Base-by-base conservation (phyloP, 64 coral and sea anemone species). In the Trachythela sp. region DNA sequence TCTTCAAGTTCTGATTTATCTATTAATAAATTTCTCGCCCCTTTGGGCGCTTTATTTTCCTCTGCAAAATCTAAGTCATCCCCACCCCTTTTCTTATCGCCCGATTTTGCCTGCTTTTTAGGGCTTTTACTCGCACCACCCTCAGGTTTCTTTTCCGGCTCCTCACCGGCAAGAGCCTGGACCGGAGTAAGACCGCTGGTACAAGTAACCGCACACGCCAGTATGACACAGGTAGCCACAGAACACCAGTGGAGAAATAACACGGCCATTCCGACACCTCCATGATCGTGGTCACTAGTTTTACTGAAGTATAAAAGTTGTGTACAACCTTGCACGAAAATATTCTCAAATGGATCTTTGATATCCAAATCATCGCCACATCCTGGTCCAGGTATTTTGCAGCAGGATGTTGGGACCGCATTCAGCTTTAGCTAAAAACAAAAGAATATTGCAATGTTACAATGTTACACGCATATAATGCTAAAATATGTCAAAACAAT, bases 271-370 rank as follows among this genome's bases (percentile, higher is more conserved):
- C 75, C 75, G 6, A 80, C 27, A 9, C 75, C 75, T 15, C 75
- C 75, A 39, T 80, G 75, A 80, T 37, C 2, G 8, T 14, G 37
- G 34, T 37, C 37, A 35, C 75, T 80, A 34, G 31, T 39, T 36
- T 80, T 80, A 30, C 15, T 80, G 75, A 80, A 80, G 75, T 80
- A 80, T 39, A 80, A 30, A 20, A 80, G 75, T 30, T 35, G 30
- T 20, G 75, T 80, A 36, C 75, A 80, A 35, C 75, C 75, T 80
- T 80, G 75, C 15, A 80, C 75, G 35, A 37, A 80, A 18, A 80
- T 80, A 29, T 80, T 80, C 20, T 80, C 75, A 80, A 80, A 80
- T 1, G 75, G 75, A 80, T 80, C 75, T 39, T 80, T 80, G 20
- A 80, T 80, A 8, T 80, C 75, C 34, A 80, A 22, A 3, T 80